Base-by-base conservation (phyloP, 2,797 vertebrate genomes). In the Pachyuromys duprasi region DNA sequence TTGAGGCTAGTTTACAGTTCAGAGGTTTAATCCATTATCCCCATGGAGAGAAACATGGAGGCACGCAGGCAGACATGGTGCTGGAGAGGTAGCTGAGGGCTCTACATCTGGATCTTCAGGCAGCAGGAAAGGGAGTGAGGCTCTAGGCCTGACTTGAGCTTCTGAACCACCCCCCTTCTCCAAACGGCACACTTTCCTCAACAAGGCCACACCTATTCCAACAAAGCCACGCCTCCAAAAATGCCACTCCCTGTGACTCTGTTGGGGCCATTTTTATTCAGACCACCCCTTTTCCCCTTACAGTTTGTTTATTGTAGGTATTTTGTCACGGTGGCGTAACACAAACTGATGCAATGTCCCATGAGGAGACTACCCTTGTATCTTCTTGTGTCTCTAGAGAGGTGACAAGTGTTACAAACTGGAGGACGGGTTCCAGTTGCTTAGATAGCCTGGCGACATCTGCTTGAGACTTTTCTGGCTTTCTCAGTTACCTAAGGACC, bases 331-430 rank as follows among this genome's bases (percentile, higher is more conserved):
- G 79, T 14, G 4, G 22, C 28, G 2, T 13, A 45, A 67, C 36
- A 20, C 9, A 12, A 62, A 82, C 22, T 20, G 18, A 70, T 20
- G 8, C 18, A 33, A n/a, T 36, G 2, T 60, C 42, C 86, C 36
- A 8, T 18, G 60, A 81, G 3, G 55, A 28, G 60, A 53, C 74
- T 14, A 13, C 15, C 15, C 53, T 91, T 42, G 6, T n/a, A 18
- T 22, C 70, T 81, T n/a, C 45, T 57, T 69, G 4, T 76, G 65
- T 78, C 42, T 79, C 74, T 42, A 90, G 91, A 93, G 81, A 90
- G 17, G 24, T 1, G 49, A 31, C 45, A 83, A 22, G 24, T 39
- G 5, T 55, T 67, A 53, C 31, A 31, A 72, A 5, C 1, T 3
- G 3, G 28, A 80, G 17, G 12, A 18, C 17, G 81, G 55, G 55